Conservation (phyloP, 2,888 invertebrate species). For the Rapana venosa region DNA sequence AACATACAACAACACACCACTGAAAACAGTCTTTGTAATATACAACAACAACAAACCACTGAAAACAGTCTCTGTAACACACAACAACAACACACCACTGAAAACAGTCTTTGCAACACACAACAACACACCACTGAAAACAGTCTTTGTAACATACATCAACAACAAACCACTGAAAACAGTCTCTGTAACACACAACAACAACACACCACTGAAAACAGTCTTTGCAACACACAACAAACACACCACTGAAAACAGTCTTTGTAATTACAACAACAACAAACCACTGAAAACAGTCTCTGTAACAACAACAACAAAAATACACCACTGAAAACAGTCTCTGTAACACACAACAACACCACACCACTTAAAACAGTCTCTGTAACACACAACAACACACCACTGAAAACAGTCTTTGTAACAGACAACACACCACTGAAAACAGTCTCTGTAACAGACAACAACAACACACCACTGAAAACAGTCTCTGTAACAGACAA, state of each 20-base stretch:
- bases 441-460: slow-evolving; percentile 66
- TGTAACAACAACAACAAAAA: too few relatives aligned
- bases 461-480: too few relatives aligned
- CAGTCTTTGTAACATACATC: too few relatives aligned
- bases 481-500: neutral
- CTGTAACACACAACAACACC: neutral
- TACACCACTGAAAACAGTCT: too few relatives aligned
- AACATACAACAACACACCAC: neutral
- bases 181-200: too few relatives aligned
- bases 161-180: neutral
- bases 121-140: too few relatives aligned
- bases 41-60: neutral
- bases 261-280: neutral
- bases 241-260: too few relatives aligned
- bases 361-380: too few relatives aligned
- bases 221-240: slow-evolving; percentile 60
- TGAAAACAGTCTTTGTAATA: slow-evolving; percentile 65
- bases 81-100: neutral
- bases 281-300: neutral
- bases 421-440: slow-evolving; percentile 71
- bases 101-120: too few relatives aligned
- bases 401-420: slow-evolving; percentile 62
- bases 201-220: slow-evolving; percentile 47
- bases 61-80: too few relatives aligned
- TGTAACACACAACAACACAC: neutral